Percentiles rank a stretch among this genome's conserved stretches.
These are phyloP conservation scores for Hemiprocne comata DNA, from an alignment of 2,113 vertebrate genomes.

Conservation along the genomic window DNA sequence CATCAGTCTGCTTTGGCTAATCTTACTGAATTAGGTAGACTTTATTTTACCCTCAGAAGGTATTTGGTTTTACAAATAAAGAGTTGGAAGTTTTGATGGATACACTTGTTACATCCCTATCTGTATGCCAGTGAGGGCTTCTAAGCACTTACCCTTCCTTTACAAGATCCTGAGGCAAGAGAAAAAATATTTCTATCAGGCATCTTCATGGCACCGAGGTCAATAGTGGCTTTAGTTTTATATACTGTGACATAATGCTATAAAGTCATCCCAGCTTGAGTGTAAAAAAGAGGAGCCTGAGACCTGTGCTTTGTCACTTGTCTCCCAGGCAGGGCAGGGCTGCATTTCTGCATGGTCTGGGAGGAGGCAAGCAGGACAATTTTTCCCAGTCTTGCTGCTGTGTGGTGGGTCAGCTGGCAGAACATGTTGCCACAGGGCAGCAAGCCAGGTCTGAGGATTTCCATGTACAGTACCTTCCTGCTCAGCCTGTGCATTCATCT, in stretches of 20 bases:
- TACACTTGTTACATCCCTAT: not conserved
- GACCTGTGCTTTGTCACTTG: not conserved
- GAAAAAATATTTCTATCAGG: not conserved
- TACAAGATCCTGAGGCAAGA: not conserved
- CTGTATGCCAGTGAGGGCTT: not conserved
- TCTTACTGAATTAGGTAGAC: not conserved
- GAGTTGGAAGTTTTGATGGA: not conserved
- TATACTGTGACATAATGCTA: not conserved
- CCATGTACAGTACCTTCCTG: not conserved
- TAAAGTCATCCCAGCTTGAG: not conserved
- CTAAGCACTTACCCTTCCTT: not conserved
- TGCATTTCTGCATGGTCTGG: not conserved
- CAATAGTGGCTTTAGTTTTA: not conserved
- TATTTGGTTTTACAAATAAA: not conserved
- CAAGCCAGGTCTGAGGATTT: not conserved
- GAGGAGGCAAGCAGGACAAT: not conserved
- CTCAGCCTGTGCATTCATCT: not conserved
- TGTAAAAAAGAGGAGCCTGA: not conserved
- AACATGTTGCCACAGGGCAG: not conserved
- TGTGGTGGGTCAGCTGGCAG: not conserved
- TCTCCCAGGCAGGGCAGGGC: not conserved
- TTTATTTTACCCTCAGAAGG: not conserved
- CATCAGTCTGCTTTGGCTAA: not conserved
- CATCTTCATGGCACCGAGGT: not conserved
- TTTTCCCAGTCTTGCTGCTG: not conserved